Evolutionary conservation across 1,140 invertebrate species (phyloP), one percentile per base, ranked within the genome.

Genomic region (Drosophila bocqueti): DNA sequence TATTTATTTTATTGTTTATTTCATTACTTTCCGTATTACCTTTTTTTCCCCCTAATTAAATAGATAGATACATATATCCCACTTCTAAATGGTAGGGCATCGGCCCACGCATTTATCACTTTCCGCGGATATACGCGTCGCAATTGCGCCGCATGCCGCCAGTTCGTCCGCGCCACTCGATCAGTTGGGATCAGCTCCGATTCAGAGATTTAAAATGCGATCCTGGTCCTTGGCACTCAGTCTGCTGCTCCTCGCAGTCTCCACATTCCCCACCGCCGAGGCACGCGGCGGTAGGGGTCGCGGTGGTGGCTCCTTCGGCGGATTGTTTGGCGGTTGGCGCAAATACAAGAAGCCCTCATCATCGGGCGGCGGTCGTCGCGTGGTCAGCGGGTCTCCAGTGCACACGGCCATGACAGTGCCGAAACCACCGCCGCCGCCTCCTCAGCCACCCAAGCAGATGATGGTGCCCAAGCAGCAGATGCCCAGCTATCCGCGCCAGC

Each of bases 321-420:
- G 91, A 21, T 67, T 92, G 1, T 92, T 92, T 24, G 87, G 91
- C 1, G 81, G 87, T 16, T 92, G 91, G 82, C 87, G 91, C 18
- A 92, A 92, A 52, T 86, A 92, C 54, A 91, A 87, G 59, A 92
- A 92, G 31, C 86, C 91, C 13, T 78, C 91, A 0, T 91, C 91
- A 1, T 76, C 82, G 8, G 67, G 79, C 13, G 47, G 72, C 0
- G 77, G 83, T 0, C 59, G 91, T 1, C 87, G 91, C 11, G 78
- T 91, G 34, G 26, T 92, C 4, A 92, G 84, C 45, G 83, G 91
- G 13, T 91, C 91, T 9, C 83, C 91, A 4, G 72, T 89, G 9
- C 83, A 91, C 18, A 89, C 91, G 11, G 61, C 86, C 2, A 73
- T 86, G 72, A 77, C 91, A 11, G 49, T 89, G 38, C 84, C 84